Base-by-base conservation (phyloP, 2,113 vertebrate species). In the Casuarius casuarius region DNA sequence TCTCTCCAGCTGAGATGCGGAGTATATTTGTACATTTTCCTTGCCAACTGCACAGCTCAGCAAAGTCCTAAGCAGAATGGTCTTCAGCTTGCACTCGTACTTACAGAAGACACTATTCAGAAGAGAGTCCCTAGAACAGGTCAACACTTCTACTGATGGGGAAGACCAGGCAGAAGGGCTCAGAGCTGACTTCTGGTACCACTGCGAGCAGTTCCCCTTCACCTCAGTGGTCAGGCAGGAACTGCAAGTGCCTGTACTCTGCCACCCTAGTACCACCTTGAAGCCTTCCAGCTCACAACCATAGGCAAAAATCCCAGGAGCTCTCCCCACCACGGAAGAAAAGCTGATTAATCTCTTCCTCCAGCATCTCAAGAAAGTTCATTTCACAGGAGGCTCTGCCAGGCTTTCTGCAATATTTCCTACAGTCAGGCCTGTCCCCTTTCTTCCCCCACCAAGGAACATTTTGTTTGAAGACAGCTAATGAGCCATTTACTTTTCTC, bases 381-480 rank as follows among this genome's bases (percentile, higher is more conserved):
- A 9, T 35, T 58, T 44, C 12, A 0, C 74, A 49, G 62, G n/a
- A 83, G 61, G 51, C 28, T 52, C 81, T 7, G 42, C 59, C 91
- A 88, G 92, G 25, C 67, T 61, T 86, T 65, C 91, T 81, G 82
- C 68, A 77, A 10, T 11, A 21, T 52, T 44, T 81, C 54, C 78
- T 52, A 28, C n/a, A 86, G 78, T n/a, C 72, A 88, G 82, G 59
- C 71, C 72, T 67, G 76, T 87, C 61, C 76, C 58, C 22, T 61
- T 63, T 59, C 67, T 38, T 89, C 48, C 40, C 75, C 68, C 40
- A 91, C 51, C 65, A 80, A 72, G 85, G 96, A 94, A 97, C 95
- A 86, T 91, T 93, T 80, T 95, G 95, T 95, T 91, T 75, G 0
- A 90, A 86, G 90, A 31, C 70, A 78, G 82, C 72, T 96, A 92